Evolutionary conservation across 2,797 vertebrate genomes (phyloP), one percentile per base, ranked within the genome.

Genomic region (Tamandua tetradactyla): DNA sequence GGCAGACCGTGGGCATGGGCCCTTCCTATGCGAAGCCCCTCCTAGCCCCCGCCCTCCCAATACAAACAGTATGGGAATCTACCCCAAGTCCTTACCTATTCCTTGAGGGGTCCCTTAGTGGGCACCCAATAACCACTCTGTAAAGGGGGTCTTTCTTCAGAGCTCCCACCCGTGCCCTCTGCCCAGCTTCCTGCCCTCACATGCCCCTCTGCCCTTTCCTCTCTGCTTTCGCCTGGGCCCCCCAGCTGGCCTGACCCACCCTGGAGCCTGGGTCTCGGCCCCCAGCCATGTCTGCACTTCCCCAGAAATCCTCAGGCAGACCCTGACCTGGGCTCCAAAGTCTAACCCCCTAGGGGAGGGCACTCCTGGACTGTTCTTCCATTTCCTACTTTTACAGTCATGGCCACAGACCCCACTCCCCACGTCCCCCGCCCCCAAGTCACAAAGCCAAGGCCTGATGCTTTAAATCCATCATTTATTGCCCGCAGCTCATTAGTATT

Each of bases 401-500:
- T n/a, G n/a, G n/a, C 37, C 30, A 25, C n/a, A 13, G 4, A 55
- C 22, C 42, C 42, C 82, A 20, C 47, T 8, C 47, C 25, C 44
- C 2, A 3, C 7, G 0, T 1, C 23, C 55, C 40, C 75, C 80
- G 8, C 69, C 32, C 14, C 7, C 30, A 57, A 92, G 14, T 76
- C 78, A 95, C 35, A 88, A 74, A 87, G 49, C 55, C n/a, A 76
- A 25, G 27, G 30, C n/a, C 44, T 25, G 82, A 35, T 52, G 75
- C 82, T 96, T 97, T 42, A 85, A 97, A 87, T 91, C 94, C 89
- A 85, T 78, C 40, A 82, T 96, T 98, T 98, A 98, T 98, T 98
- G 95, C 92, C 94, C 87, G 88, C 87, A 96, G 40, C 14, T 87
- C 49, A 96, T 92, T 57, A 96, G 96, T 59, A 97, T 96, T 93